Evolutionary conservation across 2,888 invertebrate species (phyloP), one percentile per base, ranked within the genome.

Genomic region (Chymomyza amoena): DNA sequence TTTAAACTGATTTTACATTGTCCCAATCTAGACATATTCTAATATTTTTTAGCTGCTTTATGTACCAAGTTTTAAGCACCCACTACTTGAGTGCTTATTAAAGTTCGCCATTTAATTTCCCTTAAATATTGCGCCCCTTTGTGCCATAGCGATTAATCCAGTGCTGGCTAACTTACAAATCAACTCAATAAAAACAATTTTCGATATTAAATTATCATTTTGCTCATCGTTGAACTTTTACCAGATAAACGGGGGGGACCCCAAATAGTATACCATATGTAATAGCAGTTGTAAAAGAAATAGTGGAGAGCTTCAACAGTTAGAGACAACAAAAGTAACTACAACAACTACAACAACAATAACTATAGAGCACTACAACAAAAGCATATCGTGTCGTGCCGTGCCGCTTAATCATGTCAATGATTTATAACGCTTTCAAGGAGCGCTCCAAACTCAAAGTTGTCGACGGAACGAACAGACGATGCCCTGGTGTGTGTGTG

Each of bases 401-500:
- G 75, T 76, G 78, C 76, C 88, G 79, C 85, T 86, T 86, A 86
- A 84, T 88, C 86, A 86, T 88, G 88, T 86, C 89, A 88, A 87
- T 87, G 89, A 87, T 87, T 87, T 87, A 87, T 89, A 89, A 88
- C 79, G 88, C 87, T 88, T 89, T 87, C 87, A 89, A 79, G 83
- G 80, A 89, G 77, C 86, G 75, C 65, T 60, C 79, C 77, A 80
- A 85, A 80, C 88, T 85, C 86, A 71, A 87, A 85, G 78, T 83
- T 83, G 83, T 83, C 83, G 83, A 85, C 83, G 83, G 18, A 25
- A n/a, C 70, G 62, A 69, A 64, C 67, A 81, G 79, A 77, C 77
- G 75, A 72, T 45, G 16, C 20, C 7, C 5, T 7, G 28, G 65
- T 16, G 64, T 6, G 15, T 60, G 66, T 39, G 28, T 28, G 51